Evolutionary conservation across 1,140 invertebrate species (phyloP), one percentile per base, ranked within the genome.

Genomic region (Drosophila mauritiana): DNA sequence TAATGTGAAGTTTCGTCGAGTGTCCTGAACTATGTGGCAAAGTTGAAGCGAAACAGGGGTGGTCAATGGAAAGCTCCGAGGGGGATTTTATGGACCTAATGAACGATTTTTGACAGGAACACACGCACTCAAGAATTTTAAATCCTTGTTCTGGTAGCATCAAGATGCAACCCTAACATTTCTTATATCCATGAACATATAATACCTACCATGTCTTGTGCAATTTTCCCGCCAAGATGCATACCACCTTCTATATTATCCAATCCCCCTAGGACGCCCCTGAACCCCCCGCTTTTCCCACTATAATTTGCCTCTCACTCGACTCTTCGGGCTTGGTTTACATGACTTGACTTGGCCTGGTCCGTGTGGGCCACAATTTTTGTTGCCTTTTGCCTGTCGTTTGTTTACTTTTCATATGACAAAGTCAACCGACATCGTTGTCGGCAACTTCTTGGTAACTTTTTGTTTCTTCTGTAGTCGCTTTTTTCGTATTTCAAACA

Each of bases 381-480:
- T 68, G 70, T 58, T 88, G 83, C 75, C 79, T 88, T 88, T 86
- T 88, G 75, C 69, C 82, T 69, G 84, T 79, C 83, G 83, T 83
- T 86, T 88, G 83, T 88, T 89, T 86, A 86, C 83, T 83, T 88
- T 86, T 86, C 79, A 88, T 83, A 86, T 86, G 83, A 88, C 83
- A 86, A 89, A 86, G 83, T 86, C 84, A 86, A 86, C 58, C 80
- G 75, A 86, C 84, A 57, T 82, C 65, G 75, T 78, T 67, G 81
- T 78, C 79, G 80, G 79, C 82, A 88, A 88, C 70, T 86, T 86
- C 83, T 88, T 86, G 83, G 67, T 73, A 79, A 86, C 67, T 67
- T 75, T 79, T 75, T 72, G 78, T 64, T 73, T 55, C 49, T 69
- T 46, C 22, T 51, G 49, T 56, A 31, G 22, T 42, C 65, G 69